These are phyloP conservation scores for Lota lota DNA, from an alignment of 2,113 vertebrate species.

Conservation along the genomic window DNA sequence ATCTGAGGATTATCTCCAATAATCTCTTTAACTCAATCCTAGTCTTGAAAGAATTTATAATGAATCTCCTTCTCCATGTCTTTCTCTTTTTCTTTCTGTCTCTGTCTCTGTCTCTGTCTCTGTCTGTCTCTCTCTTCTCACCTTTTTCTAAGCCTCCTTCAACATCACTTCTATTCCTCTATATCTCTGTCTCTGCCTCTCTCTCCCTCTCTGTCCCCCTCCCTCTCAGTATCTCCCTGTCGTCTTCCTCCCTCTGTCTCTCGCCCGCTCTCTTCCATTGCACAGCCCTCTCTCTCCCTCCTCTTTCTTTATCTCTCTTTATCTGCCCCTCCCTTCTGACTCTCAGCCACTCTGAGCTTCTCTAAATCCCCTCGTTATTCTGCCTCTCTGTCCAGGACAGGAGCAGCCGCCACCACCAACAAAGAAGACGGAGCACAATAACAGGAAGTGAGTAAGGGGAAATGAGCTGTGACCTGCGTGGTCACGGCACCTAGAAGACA, in stretches of 20 bases:
- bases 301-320: constrained; percentile 10
- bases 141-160: constrained; percentile 32
- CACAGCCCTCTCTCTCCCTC: no score
- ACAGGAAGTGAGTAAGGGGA: constrained; percentile 81
- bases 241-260: constrained; percentile 21
- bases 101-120: constrained; percentile 17
- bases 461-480: constrained; percentile 72
- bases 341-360: constrained; percentile 10
- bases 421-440: constrained; percentile 73
- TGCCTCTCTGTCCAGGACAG: constrained; percentile 57
- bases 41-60: constrained; percentile 75
- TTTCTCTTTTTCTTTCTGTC: constrained; percentile 17
- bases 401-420: constrained; percentile 47
- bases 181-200: neutral
- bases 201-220: constrained; percentile 50
- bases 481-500: constrained; percentile 18
- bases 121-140: constrained; percentile 53
- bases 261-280: no score
- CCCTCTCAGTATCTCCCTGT: constrained; percentile 44
- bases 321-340: constrained; percentile 7
- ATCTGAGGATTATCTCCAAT: constrained; percentile 74
- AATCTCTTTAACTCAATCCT: constrained; percentile 79
- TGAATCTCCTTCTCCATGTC: constrained; percentile 51
- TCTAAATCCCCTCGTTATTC: constrained; percentile 20
- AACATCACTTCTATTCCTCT: constrained; percentile 17